Percentiles rank a stretch among this genome's conserved stretches.
Conservation (phyloP, 2,113 vertebrate genomes). For the Cebidichthys violaceus region DNA sequence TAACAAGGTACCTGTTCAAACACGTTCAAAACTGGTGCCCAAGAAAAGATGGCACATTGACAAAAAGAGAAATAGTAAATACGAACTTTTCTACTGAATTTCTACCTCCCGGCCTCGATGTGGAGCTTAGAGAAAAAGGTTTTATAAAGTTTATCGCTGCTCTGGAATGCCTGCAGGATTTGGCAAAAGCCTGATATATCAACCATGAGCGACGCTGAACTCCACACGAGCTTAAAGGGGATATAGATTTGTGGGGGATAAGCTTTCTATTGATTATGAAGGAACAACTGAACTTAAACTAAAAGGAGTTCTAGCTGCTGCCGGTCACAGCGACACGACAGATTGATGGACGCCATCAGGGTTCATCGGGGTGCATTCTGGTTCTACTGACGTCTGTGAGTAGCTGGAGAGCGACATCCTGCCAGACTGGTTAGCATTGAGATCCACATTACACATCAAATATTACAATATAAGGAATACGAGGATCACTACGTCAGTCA, state of each 20-base stretch:
- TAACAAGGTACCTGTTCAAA: not conserved
- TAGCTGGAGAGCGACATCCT: not conserved
- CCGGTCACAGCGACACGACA: not conserved
- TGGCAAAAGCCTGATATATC: conserved; percentile 17
- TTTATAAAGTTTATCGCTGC: conserved; percentile 27
- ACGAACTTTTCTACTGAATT: not conserved
- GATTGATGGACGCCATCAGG: not conserved
- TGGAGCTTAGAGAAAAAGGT: not conserved
- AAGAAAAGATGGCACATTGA: not conserved
- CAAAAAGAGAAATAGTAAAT: not conserved
- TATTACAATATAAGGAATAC: not conserved
- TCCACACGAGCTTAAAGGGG: conserved; percentile 19
- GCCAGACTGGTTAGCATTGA: not conserved
- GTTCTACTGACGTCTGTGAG: not conserved
- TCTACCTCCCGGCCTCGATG: not conserved
- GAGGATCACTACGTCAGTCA: too few species aligned
- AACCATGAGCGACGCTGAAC: conserved; percentile 6
- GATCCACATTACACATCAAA: not conserved
- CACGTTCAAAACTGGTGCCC: not conserved
- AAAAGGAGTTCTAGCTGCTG: not conserved
- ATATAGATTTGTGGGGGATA: conserved; percentile 23
- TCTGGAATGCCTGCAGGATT: conserved; percentile 39
- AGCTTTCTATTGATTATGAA: conserved; percentile 10
- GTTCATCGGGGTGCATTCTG: not conserved
- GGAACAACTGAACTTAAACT: not conserved